A percentile compares a stretch with the other conserved stretches of the same genome.
These are phyloP conservation scores for Athalia circularis DNA, from an alignment of 2,888 invertebrate species.

Conservation along the genomic window DNA sequence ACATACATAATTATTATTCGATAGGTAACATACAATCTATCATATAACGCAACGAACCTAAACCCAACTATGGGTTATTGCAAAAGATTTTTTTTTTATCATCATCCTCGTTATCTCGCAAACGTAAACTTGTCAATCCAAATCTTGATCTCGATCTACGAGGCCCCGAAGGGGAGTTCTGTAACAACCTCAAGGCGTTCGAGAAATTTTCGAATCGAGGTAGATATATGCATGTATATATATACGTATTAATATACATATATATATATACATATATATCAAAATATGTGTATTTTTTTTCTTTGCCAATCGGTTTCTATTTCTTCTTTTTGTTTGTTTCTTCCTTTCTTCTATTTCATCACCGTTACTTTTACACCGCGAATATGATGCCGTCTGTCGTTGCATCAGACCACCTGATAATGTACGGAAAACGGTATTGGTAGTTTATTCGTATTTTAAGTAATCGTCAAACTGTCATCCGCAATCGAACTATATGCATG, in stretches of 20 bases:
- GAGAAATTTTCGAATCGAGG: neutral
- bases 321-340: constrained; percentile 12
- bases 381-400: constrained; percentile 15
- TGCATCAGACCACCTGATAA: neutral
- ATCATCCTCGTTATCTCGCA: too few relatives aligned
- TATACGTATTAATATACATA: neutral
- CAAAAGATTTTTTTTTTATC: too few relatives aligned
- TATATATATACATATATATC: constrained; percentile 8
- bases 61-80: too few relatives aligned
- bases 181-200: too few relatives aligned
- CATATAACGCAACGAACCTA: too few relatives aligned
- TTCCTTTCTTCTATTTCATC: too few relatives aligned
- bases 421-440: neutral
- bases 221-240: neutral
- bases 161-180: too few relatives aligned
- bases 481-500: neutral
- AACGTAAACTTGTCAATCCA: too few relatives aligned
- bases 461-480: constrained; percentile 19
- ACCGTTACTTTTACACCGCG: neutral
- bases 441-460: constrained; percentile 14
- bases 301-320: neutral
- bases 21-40: too few relatives aligned
- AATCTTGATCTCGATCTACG: too few relatives aligned
- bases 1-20: neutral
- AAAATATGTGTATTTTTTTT: neutral